These are phyloP conservation scores for Pheosia tremula DNA, from an alignment of 2,888 invertebrate species.

Conservation along the genomic window DNA sequence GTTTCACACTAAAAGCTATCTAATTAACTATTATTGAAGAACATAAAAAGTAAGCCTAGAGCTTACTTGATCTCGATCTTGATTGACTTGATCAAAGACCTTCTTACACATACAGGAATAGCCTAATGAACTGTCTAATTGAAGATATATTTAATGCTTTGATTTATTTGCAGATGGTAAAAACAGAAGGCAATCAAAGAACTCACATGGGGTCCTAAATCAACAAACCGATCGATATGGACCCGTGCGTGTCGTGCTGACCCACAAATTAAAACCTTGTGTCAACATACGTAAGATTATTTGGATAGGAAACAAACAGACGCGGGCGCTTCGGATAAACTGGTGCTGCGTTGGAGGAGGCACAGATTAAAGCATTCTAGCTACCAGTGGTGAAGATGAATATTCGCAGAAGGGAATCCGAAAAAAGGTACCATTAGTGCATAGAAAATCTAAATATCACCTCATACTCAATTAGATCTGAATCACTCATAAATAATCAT, in stretches of 20 bases:
- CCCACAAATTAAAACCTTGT: slow-evolving; percentile 3
- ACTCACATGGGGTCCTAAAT: slow-evolving; percentile 37
- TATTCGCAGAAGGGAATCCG: too few relatives aligned
- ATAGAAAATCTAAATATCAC: too few relatives aligned
- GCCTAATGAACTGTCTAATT: slow-evolving; percentile 1
- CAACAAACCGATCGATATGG: slow-evolving; percentile 26
- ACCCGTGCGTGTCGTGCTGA: not conserved
- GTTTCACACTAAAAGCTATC: too few relatives aligned
- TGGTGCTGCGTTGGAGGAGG: not conserved
- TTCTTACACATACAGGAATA: not conserved
- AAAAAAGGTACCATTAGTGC: too few relatives aligned
- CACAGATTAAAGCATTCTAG: too few relatives aligned
- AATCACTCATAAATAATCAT: too few relatives aligned
- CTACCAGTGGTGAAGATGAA: too few relatives aligned
- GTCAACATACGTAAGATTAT: slow-evolving; percentile 1
- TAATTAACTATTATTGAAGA: too few relatives aligned
- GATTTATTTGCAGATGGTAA: slow-evolving; percentile 7
- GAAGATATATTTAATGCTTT: not conserved
- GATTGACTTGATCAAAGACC: not conserved
- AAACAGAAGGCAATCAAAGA: slow-evolving; percentile 31
- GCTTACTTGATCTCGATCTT: not conserved
- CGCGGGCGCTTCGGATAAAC: not conserved
- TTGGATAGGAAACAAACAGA: slow-evolving; percentile 2
- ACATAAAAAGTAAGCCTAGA: not conserved
- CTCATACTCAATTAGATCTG: too few relatives aligned